These are phyloP conservation scores for Meteorus cinctellus DNA, from an alignment of 2,888 invertebrate genomes.

Conservation along the genomic window DNA sequence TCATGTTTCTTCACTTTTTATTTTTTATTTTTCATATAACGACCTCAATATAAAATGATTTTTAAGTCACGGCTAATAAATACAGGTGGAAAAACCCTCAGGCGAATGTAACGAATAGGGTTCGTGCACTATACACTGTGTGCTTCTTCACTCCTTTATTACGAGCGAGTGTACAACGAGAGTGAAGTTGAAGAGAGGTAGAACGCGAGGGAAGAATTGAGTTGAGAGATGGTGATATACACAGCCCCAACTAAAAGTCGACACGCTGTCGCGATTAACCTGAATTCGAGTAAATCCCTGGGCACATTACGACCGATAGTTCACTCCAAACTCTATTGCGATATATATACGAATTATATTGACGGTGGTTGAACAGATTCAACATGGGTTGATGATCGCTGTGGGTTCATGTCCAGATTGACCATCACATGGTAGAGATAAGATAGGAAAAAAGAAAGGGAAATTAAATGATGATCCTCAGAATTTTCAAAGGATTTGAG, in stretches of 20 bases:
- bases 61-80: slow-evolving; percentile 19
- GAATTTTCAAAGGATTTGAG: too few species aligned
- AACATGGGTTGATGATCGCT: neutral
- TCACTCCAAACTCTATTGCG: neutral
- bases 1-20: too few species aligned
- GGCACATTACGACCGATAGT: slow-evolving; percentile 38
- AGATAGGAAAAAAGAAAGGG: neutral
- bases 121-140: slow-evolving; percentile 21
- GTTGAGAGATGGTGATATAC: neutral
- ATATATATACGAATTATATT: neutral
- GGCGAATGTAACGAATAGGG: slow-evolving; percentile 33
- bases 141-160: neutral
- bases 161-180: neutral
- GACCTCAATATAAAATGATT: neutral
- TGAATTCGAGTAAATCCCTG: slow-evolving; percentile 43
- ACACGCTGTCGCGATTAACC: slow-evolving; percentile 47
- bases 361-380: neutral
- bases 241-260: slow-evolving; percentile 33
- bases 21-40: neutral
- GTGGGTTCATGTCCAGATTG: neutral
- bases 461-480: too few species aligned
- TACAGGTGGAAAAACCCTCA: neutral
- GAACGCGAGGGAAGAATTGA: neutral
- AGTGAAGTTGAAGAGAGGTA: too few species aligned
- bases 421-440: neutral